Conservation (phyloP, 1,140 invertebrate genomes). For the Magallana ariakensis region DNA sequence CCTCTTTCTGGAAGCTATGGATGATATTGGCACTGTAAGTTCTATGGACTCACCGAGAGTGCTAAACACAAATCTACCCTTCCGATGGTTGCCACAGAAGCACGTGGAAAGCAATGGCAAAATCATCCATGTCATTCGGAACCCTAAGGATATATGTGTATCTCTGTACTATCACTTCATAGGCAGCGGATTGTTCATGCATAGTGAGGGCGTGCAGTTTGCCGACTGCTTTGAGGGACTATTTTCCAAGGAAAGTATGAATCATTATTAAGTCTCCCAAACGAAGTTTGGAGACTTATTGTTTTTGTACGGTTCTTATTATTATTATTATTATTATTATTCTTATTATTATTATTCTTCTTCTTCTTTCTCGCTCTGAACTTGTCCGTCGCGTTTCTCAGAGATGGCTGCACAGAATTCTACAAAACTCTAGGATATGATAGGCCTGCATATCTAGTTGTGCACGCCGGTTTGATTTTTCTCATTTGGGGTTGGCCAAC, state of each 20-base stretch:
- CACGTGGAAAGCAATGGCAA: conserved; percentile 43
- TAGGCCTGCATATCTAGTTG: too few relatives aligned
- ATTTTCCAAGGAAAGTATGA: background rate
- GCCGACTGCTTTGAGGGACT: background rate
- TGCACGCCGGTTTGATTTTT: too few relatives aligned
- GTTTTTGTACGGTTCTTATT: too few relatives aligned
- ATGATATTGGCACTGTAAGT: conserved; percentile 45
- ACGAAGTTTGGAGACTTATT: too few relatives aligned
- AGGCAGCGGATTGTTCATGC: background rate
- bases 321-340: too few relatives aligned
- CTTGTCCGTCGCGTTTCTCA: too few relatives aligned
- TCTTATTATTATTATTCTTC: too few relatives aligned
- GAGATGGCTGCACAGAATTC: too few relatives aligned
- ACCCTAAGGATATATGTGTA: conserved; percentile 60
- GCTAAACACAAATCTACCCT: conserved; percentile 58
- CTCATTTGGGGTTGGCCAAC: too few relatives aligned
- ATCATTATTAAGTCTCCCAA: too few relatives aligned
- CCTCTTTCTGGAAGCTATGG: conserved; percentile 53
- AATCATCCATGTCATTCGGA: conserved; percentile 56
- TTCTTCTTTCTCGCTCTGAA: too few relatives aligned
- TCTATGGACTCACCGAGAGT: conserved; percentile 49
- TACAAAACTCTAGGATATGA: too few relatives aligned
- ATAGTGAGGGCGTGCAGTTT: background rate
- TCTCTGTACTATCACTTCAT: conserved; percentile 49
- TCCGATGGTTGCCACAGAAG: conserved; percentile 45